phyloP scores from a whole-genome alignment of 1,140 invertebrate genomes.

The Chionoecetes opilio region DNA sequence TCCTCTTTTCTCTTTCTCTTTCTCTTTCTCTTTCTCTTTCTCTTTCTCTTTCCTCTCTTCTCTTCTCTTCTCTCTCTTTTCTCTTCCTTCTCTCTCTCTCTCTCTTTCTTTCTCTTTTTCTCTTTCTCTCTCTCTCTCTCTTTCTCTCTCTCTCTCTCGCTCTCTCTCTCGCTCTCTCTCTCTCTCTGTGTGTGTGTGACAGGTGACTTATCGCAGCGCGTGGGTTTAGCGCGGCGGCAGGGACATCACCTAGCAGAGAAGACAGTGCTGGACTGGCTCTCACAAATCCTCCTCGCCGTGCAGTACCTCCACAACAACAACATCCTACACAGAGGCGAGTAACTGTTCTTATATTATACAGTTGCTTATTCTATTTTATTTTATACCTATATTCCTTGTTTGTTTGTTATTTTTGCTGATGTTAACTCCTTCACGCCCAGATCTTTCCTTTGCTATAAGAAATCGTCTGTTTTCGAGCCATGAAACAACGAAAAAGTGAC shows the following conservation, averaged over 20 bases:
- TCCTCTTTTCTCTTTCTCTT: no score
- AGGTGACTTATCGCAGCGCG: slow-evolving; percentile 85
- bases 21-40: background rate
- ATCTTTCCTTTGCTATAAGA: no score
- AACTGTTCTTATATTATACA: no score
- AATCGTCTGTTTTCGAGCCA: no score
- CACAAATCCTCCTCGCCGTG: slow-evolving; percentile 86
- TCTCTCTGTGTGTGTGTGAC: background rate
- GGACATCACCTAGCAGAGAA: slow-evolving; percentile 84
- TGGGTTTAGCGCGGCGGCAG: slow-evolving; percentile 84
- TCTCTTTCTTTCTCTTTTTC: background rate
- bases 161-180: no score
- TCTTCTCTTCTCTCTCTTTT: background rate
- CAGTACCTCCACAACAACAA: slow-evolving; percentile 86
- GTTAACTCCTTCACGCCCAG: no score
- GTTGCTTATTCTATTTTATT: background rate
- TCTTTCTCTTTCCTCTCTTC: background rate
- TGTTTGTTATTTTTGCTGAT: no score
- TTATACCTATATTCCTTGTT: background rate
- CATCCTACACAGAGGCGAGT: slow-evolving; percentile 83
- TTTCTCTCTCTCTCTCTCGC: no score
- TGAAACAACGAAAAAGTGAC: no score
- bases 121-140: background rate
- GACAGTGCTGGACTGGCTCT: slow-evolving; percentile 86
- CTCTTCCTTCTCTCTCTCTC: background rate